phyloP scores from a whole-genome alignment of 1,140 invertebrate genomes.

The Drosophila bocki region DNA sequence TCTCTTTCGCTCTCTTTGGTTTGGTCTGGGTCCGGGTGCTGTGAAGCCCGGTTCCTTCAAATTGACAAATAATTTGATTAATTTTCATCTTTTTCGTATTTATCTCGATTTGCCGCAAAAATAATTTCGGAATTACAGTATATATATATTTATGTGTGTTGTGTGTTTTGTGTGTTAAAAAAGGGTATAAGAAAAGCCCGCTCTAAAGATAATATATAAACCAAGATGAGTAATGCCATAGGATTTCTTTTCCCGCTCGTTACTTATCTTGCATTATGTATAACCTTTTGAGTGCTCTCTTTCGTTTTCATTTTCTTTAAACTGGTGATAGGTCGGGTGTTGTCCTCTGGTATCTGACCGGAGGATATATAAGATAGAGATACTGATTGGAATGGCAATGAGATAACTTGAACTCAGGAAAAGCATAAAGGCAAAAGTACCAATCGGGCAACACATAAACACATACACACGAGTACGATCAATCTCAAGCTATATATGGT shows the following conservation, averaged over 20 bases:
- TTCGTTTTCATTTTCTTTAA: neutral
- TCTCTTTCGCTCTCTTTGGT: slow-evolving; percentile 82
- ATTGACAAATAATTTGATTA: slow-evolving; percentile 61
- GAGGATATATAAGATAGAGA: slow-evolving; percentile 10
- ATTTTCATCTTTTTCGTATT: slow-evolving; percentile 52
- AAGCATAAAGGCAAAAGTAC: slow-evolving; percentile 31
- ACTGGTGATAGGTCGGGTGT: slow-evolving; percentile 2
- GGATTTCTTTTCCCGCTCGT: neutral
- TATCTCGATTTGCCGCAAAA: slow-evolving; percentile 67
- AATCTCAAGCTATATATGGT: slow-evolving; percentile 36
- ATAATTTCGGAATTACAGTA: slow-evolving; percentile 52
- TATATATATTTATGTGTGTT: slow-evolving; percentile 17
- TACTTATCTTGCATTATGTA: neutral
- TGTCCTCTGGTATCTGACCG: slow-evolving; percentile 39
- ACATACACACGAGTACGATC: slow-evolving; percentile 35
- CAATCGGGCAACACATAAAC: slow-evolving; percentile 52
- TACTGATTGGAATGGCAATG: slow-evolving; percentile 31
- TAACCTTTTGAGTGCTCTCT: neutral
- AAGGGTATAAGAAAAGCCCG: neutral
- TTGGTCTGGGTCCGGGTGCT: slow-evolving; percentile 41
- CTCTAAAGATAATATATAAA: neutral
- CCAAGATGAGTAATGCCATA: neutral
- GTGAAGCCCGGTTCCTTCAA: slow-evolving; percentile 54
- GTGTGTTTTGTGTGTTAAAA: slow-evolving; percentile 22
- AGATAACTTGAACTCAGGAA: slow-evolving; percentile 32